phyloP scores from a whole-genome alignment of 2,888 invertebrate genomes.

The Drosophila lacicola region DNA sequence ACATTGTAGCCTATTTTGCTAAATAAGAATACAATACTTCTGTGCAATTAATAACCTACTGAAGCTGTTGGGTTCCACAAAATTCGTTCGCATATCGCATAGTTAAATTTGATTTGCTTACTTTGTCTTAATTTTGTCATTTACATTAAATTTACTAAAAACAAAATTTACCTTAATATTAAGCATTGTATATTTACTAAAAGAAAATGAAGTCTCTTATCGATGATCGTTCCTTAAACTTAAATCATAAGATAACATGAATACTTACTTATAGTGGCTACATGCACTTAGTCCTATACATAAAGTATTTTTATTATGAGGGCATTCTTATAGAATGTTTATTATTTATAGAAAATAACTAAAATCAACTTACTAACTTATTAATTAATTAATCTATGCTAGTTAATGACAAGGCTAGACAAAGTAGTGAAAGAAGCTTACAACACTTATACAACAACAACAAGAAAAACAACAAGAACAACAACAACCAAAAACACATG shows the following conservation, averaged over 20 bases:
- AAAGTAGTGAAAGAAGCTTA: constrained; percentile 79
- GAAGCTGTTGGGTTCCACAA: constrained; percentile 6
- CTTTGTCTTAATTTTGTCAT: constrained; percentile 20
- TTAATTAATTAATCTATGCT: constrained; percentile 69
- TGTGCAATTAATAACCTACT: background rate
- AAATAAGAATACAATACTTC: constrained; percentile 11
- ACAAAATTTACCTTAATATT: constrained; percentile 51
- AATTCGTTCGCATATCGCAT: constrained; percentile 17
- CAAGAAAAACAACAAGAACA: constrained; percentile 47
- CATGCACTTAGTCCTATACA: constrained; percentile 46
- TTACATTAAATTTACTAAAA: constrained; percentile 26
- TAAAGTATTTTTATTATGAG: constrained; percentile 72
- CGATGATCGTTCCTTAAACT: constrained; percentile 80
- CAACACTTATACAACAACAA: constrained; percentile 57
- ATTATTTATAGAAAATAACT: constrained; percentile 52
- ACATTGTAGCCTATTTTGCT: constrained; percentile 3
- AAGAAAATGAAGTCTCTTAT: constrained; percentile 78
- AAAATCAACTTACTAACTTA: constrained; percentile 59
- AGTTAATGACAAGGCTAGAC: constrained; percentile 69
- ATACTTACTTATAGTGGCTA: constrained; percentile 53
- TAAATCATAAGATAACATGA: constrained; percentile 63
- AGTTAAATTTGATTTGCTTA: constrained; percentile 21
- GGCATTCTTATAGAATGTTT: constrained; percentile 77
- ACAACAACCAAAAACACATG: constrained; percentile 71
- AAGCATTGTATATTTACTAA: constrained; percentile 78